Evolutionary conservation across 2,888 invertebrate species (phyloP).

Genomic region (Euproctis similis): DNA sequence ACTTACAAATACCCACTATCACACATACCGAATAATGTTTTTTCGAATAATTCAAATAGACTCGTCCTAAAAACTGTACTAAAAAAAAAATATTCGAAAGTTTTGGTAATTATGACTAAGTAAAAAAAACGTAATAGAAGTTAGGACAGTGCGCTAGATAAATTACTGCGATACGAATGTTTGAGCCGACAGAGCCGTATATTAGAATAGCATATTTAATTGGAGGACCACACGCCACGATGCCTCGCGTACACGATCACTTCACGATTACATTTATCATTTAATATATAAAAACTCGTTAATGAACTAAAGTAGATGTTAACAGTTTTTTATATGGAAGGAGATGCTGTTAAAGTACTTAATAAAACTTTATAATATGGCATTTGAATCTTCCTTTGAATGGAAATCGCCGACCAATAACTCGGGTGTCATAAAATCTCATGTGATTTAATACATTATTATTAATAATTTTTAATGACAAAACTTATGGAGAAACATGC

Average conservation of each 20-base stretch:
- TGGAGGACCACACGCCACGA: slow-evolving; percentile 61
- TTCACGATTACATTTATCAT: slow-evolving; percentile 18
- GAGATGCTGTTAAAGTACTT: slow-evolving; percentile 1
- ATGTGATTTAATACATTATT: too few species aligned
- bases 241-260: slow-evolving; percentile 12
- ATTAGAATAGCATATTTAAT: slow-evolving; percentile 56
- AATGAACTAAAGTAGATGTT: slow-evolving; percentile 4
- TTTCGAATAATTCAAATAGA: too few species aligned
- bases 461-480: too few species aligned
- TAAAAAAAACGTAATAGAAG: slow-evolving; percentile 17
- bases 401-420: too few species aligned
- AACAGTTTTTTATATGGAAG: slow-evolving; percentile 4
- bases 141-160: slow-evolving; percentile 30
- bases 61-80: too few species aligned
- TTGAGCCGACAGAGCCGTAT: slow-evolving; percentile 29
- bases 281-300: slow-evolving; percentile 13
- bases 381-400: background rate
- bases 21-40: too few species aligned
- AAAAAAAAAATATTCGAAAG: slow-evolving; percentile 4
- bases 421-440: too few species aligned
- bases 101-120: slow-evolving; percentile 29
- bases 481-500: too few species aligned
- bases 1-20: too few species aligned
- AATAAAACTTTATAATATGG: too few species aligned
- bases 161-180: slow-evolving; percentile 35